A percentile compares a stretch with the other conserved stretches of the same genome.
Conservation (phyloP, 1,140 invertebrate species). For the Oryctes rhinoceros region DNA sequence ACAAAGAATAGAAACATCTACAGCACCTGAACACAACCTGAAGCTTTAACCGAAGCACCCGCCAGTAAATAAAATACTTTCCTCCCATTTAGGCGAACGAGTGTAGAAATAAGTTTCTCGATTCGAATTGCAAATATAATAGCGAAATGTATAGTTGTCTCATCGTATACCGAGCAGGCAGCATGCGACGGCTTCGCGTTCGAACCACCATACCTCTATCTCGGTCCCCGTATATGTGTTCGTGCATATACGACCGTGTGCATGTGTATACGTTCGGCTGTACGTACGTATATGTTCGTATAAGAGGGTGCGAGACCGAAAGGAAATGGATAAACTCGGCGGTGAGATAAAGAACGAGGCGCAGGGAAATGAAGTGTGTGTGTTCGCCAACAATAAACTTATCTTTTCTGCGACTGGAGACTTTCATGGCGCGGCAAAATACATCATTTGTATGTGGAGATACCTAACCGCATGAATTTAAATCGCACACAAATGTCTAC, state of each 20-base stretch:
- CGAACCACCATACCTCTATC: constrained; percentile 9
- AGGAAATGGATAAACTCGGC: constrained; percentile 57
- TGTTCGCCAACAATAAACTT: constrained; percentile 56
- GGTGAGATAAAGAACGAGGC: constrained; percentile 54
- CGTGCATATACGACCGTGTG: not conserved
- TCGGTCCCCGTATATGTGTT: not conserved
- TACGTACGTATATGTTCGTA: not conserved
- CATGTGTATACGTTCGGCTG: not conserved
- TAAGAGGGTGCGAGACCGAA: constrained; percentile 49
- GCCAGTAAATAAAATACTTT: constrained; percentile 16
- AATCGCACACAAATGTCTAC: constrained; percentile 50
- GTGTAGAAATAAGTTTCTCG: constrained; percentile 34
- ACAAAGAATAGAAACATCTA: not conserved
- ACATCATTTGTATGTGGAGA: constrained; percentile 55
- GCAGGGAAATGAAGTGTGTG: constrained; percentile 57
- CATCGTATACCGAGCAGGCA: constrained; percentile 31
- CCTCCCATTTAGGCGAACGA: constrained; percentile 26
- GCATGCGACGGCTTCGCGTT: not conserved
- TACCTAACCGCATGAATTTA: constrained; percentile 51
- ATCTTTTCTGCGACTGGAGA: constrained; percentile 55
- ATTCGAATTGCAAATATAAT: constrained; percentile 56
- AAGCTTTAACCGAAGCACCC: not conserved
- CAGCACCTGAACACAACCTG: not conserved
- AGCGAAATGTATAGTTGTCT: constrained; percentile 48
- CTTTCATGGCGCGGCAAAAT: constrained; percentile 54